Conservation (phyloP, 2,888 invertebrate genomes). For the Drosophila vallismaia region DNA sequence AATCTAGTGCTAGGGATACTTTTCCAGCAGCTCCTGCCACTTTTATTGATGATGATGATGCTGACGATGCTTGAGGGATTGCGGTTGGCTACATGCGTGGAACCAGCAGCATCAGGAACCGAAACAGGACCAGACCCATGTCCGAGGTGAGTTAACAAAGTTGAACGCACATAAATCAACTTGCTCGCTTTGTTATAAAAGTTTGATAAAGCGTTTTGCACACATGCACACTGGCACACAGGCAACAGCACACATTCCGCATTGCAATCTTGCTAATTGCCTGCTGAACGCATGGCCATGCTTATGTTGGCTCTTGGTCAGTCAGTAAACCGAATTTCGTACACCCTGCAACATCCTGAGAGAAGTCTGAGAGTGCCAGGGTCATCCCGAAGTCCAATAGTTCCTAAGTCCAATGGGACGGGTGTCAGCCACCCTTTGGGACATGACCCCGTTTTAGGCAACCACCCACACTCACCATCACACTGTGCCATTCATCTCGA, state of each 20-base stretch:
- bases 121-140: slow-evolving; percentile 20
- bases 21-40: slow-evolving; percentile 21
- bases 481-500: slow-evolving; percentile 95
- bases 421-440: slow-evolving; percentile 11
- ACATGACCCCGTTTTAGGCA: slow-evolving; percentile 31
- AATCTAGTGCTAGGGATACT: slow-evolving; percentile 39
- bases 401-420: slow-evolving; percentile 3
- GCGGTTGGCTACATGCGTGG: slow-evolving; percentile 23
- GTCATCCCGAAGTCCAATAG: slow-evolving; percentile 1
- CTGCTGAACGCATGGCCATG: slow-evolving; percentile 62
- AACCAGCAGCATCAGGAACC: slow-evolving; percentile 5
- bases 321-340: slow-evolving; percentile 16
- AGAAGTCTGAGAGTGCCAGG: background rate
- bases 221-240: slow-evolving; percentile 30
- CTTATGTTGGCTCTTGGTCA: slow-evolving; percentile 49
- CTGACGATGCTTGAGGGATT: slow-evolving; percentile 39
- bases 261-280: slow-evolving; percentile 79
- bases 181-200: slow-evolving; percentile 72
- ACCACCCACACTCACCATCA: slow-evolving; percentile 86
- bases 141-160: slow-evolving; percentile 73
- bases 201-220: slow-evolving; percentile 77
- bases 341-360: slow-evolving; percentile 23
- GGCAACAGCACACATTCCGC: slow-evolving; percentile 50
- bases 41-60: slow-evolving; percentile 74
- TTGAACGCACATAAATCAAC: slow-evolving; percentile 74